Evolutionary conservation across 1,140 invertebrate species (phyloP), one percentile per base, ranked within the genome.

Genomic region (Aphelinus atriplicis): DNA sequence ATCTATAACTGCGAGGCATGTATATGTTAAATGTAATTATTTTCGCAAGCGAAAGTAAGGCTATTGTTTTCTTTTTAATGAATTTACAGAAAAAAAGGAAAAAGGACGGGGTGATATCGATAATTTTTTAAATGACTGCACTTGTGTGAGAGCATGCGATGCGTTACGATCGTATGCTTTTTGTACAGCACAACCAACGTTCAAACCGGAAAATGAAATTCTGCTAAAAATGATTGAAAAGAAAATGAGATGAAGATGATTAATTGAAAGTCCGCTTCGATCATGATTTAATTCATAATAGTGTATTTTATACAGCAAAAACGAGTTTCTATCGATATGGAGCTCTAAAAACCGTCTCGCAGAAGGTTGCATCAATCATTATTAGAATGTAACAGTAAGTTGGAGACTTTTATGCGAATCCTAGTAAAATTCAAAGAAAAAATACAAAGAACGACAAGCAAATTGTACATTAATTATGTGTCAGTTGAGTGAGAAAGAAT

Each of bases 401-500:
- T 72, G 6, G 9, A 72, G 60, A 66, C 47, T 51, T 53, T 66
- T 10, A 26, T 73, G 46, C 50, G 47, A 53, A 65, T 73, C 66
- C 62, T 65, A 9, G n/a, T 73, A 60, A 7, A 46, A 66, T 57
- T 26, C 58, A 72, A 5, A 66, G n/a, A 57, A 45, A 26, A 57
- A 53, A 67, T 26, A 66, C 53, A 46, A 47, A 2, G 43, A 67
- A 61, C 42, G 42, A 67, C 47, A 5, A 61, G 57, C 63, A n/a
- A 68, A 74, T 68, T 74, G 72, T 68, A 74, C 43, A 62, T 74
- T 67, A 67, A 62, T 74, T 74, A 42, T 68, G 7, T 74, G 65
- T 68, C 5, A 45, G 45, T 74, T 53, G 51, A 74, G 51, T 62
- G 48, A 74, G 56, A 56, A 53, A 74, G 50, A 56, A 62, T 48